Evolutionary conservation across 2,888 invertebrate species (phyloP), one percentile per base, ranked within the genome.

Genomic region (Xanthorhoe designata): DNA sequence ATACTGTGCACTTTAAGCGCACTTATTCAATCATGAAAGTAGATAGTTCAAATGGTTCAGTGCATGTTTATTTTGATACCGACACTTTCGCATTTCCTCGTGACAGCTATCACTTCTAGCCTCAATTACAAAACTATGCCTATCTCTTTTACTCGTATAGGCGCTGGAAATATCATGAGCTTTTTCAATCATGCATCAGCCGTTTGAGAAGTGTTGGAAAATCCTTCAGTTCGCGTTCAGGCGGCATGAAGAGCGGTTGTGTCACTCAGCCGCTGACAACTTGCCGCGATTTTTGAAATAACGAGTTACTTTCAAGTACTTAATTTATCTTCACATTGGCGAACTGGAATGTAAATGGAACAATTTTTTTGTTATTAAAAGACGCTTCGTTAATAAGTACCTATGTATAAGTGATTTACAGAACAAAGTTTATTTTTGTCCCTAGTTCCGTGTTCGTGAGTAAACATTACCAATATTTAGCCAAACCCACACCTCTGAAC

Each of bases 51-150:
- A n/a, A 70, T 82, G 77, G 75, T 73, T 73, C 73, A 75, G 69
- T 83, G 82, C 80, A 86, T 87, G 89, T 90, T 90, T 90, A 90
- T 91, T 91, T 91, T 90, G 85, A 87, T 88, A 83, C 84, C 71
- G 82, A 82, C 84, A 89, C 87, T 83, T 86, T 87, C 76, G 75
- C 81, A 84, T 88, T 90, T 89, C 85, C 86, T 61, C 51, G 85
- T 89, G 59, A 55, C 45, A 63, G 66, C 65, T 60, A 65, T 42
- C 15, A 35, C 51, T 82, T 69, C 42, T 74, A 75, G 70, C 61
- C 70, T 63, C 69, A 77, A 71, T 58, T 64, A 68, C 50, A 70
- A 75, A 79, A 61, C 51, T 79, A 69, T 66, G 62, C 51, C 66
- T 64, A 60, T 89, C 91, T 76, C 80, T 73, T 76, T 91, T 79